Percentiles rank a stretch among this genome's conserved stretches.
Conservation (phyloP, 2,797 vertebrate genomes). For the Toxotes lorentzi region DNA sequence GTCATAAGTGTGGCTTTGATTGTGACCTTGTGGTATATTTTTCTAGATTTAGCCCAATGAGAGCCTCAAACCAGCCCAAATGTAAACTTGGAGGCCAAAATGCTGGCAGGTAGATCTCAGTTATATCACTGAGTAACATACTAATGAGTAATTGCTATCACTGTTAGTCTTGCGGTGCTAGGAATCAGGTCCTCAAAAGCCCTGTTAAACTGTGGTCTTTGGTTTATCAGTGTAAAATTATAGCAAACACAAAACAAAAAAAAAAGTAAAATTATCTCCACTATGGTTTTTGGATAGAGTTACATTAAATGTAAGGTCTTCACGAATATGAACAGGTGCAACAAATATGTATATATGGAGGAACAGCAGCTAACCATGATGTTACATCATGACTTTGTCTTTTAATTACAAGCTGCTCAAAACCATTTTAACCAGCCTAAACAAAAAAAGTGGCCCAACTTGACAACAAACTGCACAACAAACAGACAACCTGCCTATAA, state of each 20-base stretch:
- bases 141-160: too few species aligned
- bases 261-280: neutral
- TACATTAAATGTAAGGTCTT: neutral
- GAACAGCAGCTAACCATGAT: neutral
- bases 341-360: neutral
- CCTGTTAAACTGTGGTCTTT: neutral
- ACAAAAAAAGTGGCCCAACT: neutral
- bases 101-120: too few species aligned
- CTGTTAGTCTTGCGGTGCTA: neutral
- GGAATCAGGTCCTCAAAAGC: neutral
- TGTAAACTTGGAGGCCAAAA: neutral
- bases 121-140: too few species aligned
- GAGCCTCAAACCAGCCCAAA: neutral
- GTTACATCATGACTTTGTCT: neutral
- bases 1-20: conserved; percentile 2
- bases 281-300: too few species aligned
- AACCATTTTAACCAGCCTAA: neutral
- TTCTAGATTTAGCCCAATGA: neutral
- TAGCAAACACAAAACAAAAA: neutral
- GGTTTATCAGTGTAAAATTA: neutral
- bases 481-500: neutral
- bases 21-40: neutral
- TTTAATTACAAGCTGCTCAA: neutral
- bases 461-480: neutral
- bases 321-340: neutral